Percentiles rank a stretch among this genome's conserved stretches.
Evolutionary conservation across 2,888 invertebrate species (phyloP).

Genomic region (Lycophotia porphyrea): DNA sequence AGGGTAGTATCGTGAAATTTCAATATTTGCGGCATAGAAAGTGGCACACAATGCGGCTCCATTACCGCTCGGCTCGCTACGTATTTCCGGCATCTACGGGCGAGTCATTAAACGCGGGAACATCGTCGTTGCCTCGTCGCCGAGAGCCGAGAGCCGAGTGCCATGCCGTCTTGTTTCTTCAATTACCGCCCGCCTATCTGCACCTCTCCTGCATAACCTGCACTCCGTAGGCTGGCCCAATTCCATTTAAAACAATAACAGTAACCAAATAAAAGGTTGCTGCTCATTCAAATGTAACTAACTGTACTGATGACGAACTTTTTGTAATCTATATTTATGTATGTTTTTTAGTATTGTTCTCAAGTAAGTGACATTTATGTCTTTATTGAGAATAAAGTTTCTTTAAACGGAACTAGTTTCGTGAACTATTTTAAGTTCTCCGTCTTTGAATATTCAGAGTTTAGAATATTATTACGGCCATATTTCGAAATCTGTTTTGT

Average conservation of each 20-base stretch:
- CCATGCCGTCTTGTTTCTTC: slow-evolving; percentile 73
- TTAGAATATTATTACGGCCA: neutral
- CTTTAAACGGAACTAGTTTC: too few relatives aligned
- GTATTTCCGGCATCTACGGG: slow-evolving; percentile 88
- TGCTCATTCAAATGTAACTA: slow-evolving; percentile 23
- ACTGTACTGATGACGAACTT: too few relatives aligned
- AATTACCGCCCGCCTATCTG: slow-evolving; percentile 86
- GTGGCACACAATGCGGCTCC: slow-evolving; percentile 87
- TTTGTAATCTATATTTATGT: too few relatives aligned
- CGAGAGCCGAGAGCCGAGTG: slow-evolving; percentile 20
- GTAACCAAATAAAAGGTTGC: slow-evolving; percentile 28
- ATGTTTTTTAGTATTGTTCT: too few relatives aligned
- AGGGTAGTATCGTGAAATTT: slow-evolving; percentile 84
- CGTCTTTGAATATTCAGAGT: neutral
- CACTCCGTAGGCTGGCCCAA: slow-evolving; percentile 67
- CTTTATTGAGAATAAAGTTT: too few relatives aligned
- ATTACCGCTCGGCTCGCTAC: slow-evolving; percentile 86
- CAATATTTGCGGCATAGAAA: slow-evolving; percentile 87
- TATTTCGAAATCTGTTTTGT: neutral
- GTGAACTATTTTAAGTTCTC: neutral
- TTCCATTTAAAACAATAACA: slow-evolving; percentile 66
- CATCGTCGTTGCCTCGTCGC: slow-evolving; percentile 67
- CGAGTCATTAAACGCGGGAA: slow-evolving; percentile 85
- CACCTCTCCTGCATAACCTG: slow-evolving; percentile 68
- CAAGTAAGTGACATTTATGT: too few relatives aligned